These are phyloP conservation scores for Megatriorchis doriae DNA, from an alignment of 2,113 vertebrate species.

Conservation along the genomic window DNA sequence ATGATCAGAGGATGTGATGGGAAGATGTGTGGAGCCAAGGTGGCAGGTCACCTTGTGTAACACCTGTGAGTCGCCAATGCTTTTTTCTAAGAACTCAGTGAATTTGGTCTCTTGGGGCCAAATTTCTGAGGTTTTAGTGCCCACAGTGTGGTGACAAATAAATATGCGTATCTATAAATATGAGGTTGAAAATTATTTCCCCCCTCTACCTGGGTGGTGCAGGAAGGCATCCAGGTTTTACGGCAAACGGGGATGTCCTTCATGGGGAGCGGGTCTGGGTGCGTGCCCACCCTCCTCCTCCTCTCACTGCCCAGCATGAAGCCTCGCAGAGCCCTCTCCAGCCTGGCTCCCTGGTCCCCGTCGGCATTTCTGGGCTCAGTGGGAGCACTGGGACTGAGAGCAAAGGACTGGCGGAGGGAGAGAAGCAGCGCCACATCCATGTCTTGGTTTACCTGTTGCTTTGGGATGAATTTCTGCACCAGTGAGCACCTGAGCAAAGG, in stretches of 20 bases:
- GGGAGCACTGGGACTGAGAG: background rate
- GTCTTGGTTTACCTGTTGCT: background rate
- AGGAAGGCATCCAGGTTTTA: background rate
- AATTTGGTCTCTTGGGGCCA: background rate
- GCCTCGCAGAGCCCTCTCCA: background rate
- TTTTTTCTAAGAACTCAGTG: background rate
- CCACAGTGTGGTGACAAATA: background rate
- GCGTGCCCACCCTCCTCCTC: background rate
- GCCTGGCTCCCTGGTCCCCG: rapidly evolving
- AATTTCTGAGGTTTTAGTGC: background rate
- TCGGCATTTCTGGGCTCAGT: background rate
- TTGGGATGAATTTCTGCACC: background rate
- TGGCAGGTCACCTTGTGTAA: background rate
- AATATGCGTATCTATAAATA: rapidly evolving
- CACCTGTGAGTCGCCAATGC: rapidly evolving
- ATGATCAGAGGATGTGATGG: background rate
- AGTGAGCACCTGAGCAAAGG: background rate
- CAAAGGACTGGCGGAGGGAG: background rate
- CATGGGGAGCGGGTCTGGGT: rapidly evolving
- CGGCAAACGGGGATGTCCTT: too few relatives aligned
- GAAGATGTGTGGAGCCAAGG: background rate
- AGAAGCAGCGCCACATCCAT: background rate
- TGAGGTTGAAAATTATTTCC: background rate
- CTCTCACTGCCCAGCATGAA: background rate
- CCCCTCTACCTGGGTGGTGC: background rate